A percentile compares a stretch with the other conserved stretches of the same genome.
These are phyloP conservation scores for Bellardia pandia DNA, from an alignment of 2,888 invertebrate species.

Conservation along the genomic window DNA sequence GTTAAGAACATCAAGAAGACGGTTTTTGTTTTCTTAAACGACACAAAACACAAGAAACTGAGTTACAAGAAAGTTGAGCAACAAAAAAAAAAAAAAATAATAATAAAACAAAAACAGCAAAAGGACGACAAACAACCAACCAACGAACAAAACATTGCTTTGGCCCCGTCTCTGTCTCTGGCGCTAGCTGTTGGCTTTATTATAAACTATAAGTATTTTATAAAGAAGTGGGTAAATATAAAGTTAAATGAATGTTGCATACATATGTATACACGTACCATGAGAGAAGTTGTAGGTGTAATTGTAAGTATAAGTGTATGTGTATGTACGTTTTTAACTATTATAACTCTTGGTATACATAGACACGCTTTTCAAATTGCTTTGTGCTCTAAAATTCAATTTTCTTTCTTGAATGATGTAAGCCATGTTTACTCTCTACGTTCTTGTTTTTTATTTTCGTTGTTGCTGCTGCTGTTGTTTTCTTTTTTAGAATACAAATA, in stretches of 20 bases:
- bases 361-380: conserved; percentile 73
- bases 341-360: conserved; percentile 67
- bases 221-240: conserved; percentile 73
- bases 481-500: conserved; percentile 59
- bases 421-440: conserved; percentile 76
- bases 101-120: conserved; percentile 30
- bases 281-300: conserved; percentile 3
- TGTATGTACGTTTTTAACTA: conserved; percentile 16
- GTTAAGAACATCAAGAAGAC: conserved; percentile 59
- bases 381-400: conserved; percentile 82
- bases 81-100: conserved; percentile 19
- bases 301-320: conserved; percentile 27
- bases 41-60: conserved; percentile 67
- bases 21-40: conserved; percentile 69
- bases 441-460: neutral
- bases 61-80: conserved; percentile 62
- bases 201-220: conserved; percentile 72
- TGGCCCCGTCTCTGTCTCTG: conserved; percentile 34
- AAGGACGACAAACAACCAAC: conserved; percentile 43
- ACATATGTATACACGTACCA: neutral
- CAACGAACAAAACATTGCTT: conserved; percentile 36
- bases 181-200: conserved; percentile 66
- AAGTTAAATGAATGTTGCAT: conserved; percentile 68
- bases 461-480: conserved; percentile 33
- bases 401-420: conserved; percentile 78